Conservation (phyloP, 2,888 invertebrate genomes). For the Cataglyphis cursor region DNA sequence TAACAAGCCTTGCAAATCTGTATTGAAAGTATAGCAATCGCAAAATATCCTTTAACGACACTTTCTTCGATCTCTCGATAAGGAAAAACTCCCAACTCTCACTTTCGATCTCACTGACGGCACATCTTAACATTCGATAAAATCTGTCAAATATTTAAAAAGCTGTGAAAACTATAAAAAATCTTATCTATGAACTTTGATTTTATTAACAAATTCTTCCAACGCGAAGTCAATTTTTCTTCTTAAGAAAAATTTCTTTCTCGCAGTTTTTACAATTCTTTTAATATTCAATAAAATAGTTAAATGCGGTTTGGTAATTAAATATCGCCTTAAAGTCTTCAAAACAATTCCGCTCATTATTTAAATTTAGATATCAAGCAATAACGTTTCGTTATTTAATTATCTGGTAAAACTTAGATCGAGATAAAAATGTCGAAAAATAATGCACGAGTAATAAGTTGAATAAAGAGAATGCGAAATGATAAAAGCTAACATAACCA, state of each 20-base stretch:
- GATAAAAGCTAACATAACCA: not conserved
- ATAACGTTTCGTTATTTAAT: not conserved
- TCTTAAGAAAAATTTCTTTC: not conserved
- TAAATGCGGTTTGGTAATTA: not conserved
- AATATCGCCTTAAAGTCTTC: not conserved
- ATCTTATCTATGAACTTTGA: not conserved
- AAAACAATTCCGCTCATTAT: not conserved
- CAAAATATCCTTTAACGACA: constrained; percentile 31
- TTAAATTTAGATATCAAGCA: not conserved
- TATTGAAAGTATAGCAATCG: constrained; percentile 31
- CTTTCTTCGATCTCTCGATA: constrained; percentile 43
- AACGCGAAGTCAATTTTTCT: not conserved
- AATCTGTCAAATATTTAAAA: constrained; percentile 5
- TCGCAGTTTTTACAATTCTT: not conserved
- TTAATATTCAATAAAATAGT: not conserved
- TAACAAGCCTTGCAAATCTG: constrained; percentile 4
- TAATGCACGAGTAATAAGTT: not conserved
- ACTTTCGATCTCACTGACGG: constrained; percentile 25
- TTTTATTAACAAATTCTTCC: not conserved
- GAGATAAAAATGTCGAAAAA: not conserved
- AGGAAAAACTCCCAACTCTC: constrained; percentile 36
- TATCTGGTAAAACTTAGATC: not conserved
- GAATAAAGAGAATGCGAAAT: not conserved
- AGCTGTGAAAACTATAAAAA: not conserved
- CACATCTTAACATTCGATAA: not conserved